Evolutionary conservation across 1,140 invertebrate genomes (phyloP).

Genomic region (Rhagoletis zephyria): DNA sequence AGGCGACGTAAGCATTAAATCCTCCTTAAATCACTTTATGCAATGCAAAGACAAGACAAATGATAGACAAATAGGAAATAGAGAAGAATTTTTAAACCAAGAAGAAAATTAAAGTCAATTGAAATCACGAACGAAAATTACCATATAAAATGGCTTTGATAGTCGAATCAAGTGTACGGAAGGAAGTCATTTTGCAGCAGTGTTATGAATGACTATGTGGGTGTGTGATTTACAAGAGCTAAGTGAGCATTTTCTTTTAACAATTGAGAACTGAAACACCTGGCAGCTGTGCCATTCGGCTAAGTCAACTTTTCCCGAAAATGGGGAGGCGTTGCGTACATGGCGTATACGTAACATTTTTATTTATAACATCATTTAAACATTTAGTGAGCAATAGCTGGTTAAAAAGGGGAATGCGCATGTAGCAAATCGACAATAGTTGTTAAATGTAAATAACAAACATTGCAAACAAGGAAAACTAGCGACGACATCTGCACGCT

Average conservation of each 20-base stretch:
- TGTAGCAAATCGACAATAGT: background rate
- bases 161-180: background rate
- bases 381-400: background rate
- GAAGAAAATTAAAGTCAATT: background rate
- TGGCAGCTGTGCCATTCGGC: background rate
- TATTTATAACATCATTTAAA: background rate
- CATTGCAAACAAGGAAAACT: background rate
- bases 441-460: slow-evolving; percentile 13
- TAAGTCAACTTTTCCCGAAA: too few relatives aligned
- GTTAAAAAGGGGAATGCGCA: background rate
- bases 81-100: background rate
- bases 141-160: background rate
- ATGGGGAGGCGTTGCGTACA: background rate
- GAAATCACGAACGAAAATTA: background rate
- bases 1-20: background rate
- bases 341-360: slow-evolving; percentile 46
- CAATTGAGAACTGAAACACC: background rate
- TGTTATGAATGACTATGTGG: background rate
- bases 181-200: background rate
- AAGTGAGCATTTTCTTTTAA: background rate
- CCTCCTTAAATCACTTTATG: slow-evolving; percentile 28
- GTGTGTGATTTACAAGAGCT: background rate
- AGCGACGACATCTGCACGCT: too few relatives aligned
- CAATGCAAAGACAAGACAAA: background rate
- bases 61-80: background rate